Base-by-base conservation (phyloP, 2,888 invertebrate genomes). In the Gastracanthus pulcherrimus region DNA sequence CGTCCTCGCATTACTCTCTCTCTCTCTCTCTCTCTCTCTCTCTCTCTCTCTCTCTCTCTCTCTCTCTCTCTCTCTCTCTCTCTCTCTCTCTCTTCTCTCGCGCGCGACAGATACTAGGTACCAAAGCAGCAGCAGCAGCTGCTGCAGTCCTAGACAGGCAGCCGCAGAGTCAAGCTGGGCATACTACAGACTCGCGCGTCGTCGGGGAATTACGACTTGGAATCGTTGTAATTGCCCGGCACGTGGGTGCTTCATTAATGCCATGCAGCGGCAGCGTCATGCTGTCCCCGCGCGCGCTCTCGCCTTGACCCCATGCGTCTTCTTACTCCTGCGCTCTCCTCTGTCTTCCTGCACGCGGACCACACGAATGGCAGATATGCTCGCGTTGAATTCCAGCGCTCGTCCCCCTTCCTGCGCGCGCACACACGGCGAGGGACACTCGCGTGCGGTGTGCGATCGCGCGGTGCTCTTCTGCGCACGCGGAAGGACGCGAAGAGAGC, bases 221-320 rank as follows among this genome's bases (percentile, higher is more conserved):
- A 85, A 82, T 62, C 45, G 55, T 58, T 58, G 67, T 74, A 79
- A 79, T 74, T 74, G 79, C 67, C 58, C 82, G 64, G 86, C 86
- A 87, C 89, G 88, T 88, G 86, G 88, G 88, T 85, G 88, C 86
- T 87, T 88, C 87, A 88, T 89, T 87, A 89, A 88, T 87, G 87
- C 86, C 82, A 82, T n/a, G 76, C 81, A 77, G 77, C 83, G 19
- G 55, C 23, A 55, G n/a, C 7, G 7, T 62, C 19, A 66, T 84
- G 84, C 85, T 80, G 74, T 58, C 55, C 64, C 16, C 45, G 48
- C 48, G 60, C 41, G 16, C 51, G 19, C 41, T 45, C 31, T 26
- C 19, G 26, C n/a, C 45, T 84, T 84, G 85, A 86, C 83, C 84
- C 81, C 76, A 41, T 64, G 69, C 64, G 58, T 70, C 76, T 67